These are phyloP conservation scores for Trichechus manatus DNA, from an alignment of 2,113 vertebrate species.

Conservation along the genomic window DNA sequence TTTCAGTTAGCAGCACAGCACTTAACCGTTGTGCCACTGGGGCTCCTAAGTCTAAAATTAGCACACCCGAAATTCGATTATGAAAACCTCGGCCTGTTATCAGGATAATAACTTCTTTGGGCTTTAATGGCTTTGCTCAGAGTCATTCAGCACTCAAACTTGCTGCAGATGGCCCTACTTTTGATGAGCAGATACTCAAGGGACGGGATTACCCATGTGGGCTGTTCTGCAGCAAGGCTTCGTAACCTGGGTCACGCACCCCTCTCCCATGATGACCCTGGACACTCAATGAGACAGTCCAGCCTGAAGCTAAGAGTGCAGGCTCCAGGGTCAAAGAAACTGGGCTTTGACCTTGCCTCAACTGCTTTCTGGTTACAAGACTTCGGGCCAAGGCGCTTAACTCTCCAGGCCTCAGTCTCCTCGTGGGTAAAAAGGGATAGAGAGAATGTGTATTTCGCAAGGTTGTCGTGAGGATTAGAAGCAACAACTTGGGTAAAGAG, in stretches of 20 bases:
- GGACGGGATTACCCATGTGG: no score
- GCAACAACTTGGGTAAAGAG: neutral
- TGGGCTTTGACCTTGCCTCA: neutral
- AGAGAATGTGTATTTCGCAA: neutral
- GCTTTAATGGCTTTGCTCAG: neutral
- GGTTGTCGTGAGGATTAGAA: neutral
- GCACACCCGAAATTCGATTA: neutral
- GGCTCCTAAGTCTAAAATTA: neutral
- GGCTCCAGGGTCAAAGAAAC: neutral
- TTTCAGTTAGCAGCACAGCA: no score
- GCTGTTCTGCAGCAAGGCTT: neutral
- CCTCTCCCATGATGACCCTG: neutral
- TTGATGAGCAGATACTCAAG: neutral
- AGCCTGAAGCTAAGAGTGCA: neutral
- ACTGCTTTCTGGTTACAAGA: neutral
- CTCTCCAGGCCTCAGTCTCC: neutral
- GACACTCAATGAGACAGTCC: neutral
- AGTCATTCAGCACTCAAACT: neutral
- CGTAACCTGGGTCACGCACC: neutral
- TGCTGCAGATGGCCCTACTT: neutral
- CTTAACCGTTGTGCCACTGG: no score
- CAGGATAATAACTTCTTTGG: neutral
- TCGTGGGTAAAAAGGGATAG: rapidly evolving
- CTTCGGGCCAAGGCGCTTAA: neutral
- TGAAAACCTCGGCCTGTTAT: neutral